Evolutionary conservation across 2,113 vertebrate species (phyloP).

Genomic region (Protobothrops flavoviridis): DNA sequence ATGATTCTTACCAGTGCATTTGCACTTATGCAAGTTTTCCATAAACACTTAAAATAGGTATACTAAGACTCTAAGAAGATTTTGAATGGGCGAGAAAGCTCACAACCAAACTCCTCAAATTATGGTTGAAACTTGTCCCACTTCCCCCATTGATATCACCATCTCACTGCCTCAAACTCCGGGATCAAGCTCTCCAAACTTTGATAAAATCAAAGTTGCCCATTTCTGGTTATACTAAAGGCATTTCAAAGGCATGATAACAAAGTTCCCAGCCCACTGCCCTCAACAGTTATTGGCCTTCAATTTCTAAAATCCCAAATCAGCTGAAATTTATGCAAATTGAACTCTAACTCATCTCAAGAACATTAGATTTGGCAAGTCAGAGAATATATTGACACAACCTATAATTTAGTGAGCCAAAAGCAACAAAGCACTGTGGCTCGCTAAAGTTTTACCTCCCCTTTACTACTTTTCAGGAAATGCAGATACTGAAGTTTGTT

Average conservation of each 20-base stretch:
- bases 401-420: not conserved
- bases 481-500: not conserved
- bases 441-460: not conserved
- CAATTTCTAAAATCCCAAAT: not conserved
- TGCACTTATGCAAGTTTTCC: not conserved
- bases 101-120: not conserved
- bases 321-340: not conserved
- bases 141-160: not conserved
- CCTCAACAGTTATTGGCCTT: not conserved
- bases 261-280: not conserved
- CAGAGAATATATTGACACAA: not conserved
- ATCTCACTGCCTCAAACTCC: not conserved
- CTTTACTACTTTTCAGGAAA: not conserved
- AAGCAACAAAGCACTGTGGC: not conserved
- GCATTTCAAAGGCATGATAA: not conserved
- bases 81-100: not conserved
- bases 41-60: not conserved
- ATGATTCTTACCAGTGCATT: not conserved
- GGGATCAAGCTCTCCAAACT: not conserved
- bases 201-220: not conserved
- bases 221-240: not conserved
- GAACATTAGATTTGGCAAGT: not conserved
- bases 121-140: not conserved
- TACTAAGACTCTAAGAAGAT: not conserved
- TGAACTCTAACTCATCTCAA: not conserved